Evolutionary conservation across 1,140 invertebrate species (phyloP), one percentile per base, ranked within the genome.

Genomic region (Drosophila pseudoobscura): DNA sequence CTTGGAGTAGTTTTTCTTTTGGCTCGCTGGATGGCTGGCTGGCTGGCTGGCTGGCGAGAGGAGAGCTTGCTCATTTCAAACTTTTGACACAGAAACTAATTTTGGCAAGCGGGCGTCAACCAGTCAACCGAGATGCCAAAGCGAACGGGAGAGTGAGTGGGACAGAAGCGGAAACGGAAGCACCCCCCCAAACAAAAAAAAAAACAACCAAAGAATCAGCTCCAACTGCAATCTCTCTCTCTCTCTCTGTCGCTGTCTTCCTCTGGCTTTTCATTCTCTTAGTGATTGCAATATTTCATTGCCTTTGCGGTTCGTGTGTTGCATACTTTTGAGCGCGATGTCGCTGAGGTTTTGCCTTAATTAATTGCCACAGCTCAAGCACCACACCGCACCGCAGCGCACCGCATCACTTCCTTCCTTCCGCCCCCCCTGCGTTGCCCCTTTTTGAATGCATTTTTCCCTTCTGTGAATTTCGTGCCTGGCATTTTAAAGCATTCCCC

Each of bases 61-160:
- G 57, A 72, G 53, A 80, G 82, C 77, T 88, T 87, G 83, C 78
- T 88, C 84, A 88, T 88, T 88, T 83, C 78, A 88, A 88, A 88
- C 83, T 88, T 88, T 87, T 87, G 83, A 88, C 83, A 88, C 83
- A 88, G 83, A 88, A 88, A 88, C 83, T 88, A 88, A 88, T 88
- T 88, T 88, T 83, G 83, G 83, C 84, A 85, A 85, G 75, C 82
- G 82, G 83, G 78, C 84, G 82, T 71, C 80, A 62, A 45, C 56
- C 80, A 59, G 41, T 76, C 64, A 72, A 79, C 57, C 79, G 64
- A 78, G 69, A 65, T 70, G 74, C 31, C 50, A 39, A 39, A 39
- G 35, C 35, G 11, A 39, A 39, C 24, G 24, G 5, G 43, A 51
- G 46, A 20, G 51, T 26, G 56, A 62, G 47, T 60, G 47, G 22